A percentile compares a stretch with the other conserved stretches of the same genome.
These are phyloP conservation scores for Dolomedes plantarius DNA, from an alignment of 2,888 invertebrate genomes.

Conservation along the genomic window DNA sequence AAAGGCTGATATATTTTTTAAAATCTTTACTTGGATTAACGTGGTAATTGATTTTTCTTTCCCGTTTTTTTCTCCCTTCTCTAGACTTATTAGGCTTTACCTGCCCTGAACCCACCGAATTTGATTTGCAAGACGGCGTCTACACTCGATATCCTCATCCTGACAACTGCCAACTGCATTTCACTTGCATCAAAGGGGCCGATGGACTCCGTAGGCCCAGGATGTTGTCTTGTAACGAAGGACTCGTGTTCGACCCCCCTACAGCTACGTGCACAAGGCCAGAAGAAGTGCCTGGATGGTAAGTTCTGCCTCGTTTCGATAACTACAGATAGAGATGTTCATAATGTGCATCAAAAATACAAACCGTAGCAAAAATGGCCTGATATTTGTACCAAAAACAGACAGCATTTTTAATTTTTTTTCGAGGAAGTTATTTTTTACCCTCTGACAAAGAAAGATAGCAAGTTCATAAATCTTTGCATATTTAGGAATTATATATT, in stretches of 20 bases:
- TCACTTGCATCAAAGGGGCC: slow-evolving; percentile 61
- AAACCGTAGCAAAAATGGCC: too few species aligned
- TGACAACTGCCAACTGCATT: slow-evolving; percentile 57
- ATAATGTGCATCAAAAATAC: background rate
- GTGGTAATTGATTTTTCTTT: too few species aligned
- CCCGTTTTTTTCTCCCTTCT: background rate
- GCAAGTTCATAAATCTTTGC: too few species aligned
- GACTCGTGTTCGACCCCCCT: slow-evolving; percentile 41
- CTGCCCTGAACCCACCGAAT: slow-evolving; percentile 39
- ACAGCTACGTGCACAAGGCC: slow-evolving; percentile 51
- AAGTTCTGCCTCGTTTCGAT: background rate
- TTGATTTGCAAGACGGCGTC: slow-evolving; percentile 43
- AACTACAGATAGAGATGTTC: too few species aligned
- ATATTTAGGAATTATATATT: too few species aligned
- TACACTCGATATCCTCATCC: slow-evolving; percentile 62
- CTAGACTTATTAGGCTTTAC: slow-evolving; percentile 60
- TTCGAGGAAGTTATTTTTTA: too few species aligned
- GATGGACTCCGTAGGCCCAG: slow-evolving; percentile 59
- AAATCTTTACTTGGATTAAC: too few species aligned
- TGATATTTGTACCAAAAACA: too few species aligned
- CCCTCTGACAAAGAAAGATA: too few species aligned
- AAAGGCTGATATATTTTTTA: too few species aligned
- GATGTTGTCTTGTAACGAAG: slow-evolving; percentile 56
- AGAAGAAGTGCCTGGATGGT: slow-evolving; percentile 72
- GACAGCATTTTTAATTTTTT: too few species aligned